Conservation (phyloP, 2,888 invertebrate species). For the Stenolophus ochropezus region DNA sequence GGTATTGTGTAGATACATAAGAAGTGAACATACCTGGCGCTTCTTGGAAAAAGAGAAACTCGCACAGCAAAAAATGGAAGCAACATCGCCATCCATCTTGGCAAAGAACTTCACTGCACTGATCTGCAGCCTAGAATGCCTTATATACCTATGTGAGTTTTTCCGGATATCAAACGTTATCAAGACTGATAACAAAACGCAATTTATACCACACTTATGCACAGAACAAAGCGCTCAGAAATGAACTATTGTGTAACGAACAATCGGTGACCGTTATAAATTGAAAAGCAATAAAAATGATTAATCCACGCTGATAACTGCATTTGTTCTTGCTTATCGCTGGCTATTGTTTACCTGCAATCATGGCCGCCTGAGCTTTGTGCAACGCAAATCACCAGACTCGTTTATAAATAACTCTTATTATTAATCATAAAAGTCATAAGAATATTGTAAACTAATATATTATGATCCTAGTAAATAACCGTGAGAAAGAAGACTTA, state of each 20-base stretch:
- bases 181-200: constrained; percentile 48
- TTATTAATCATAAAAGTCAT: background rate
- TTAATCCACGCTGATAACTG: constrained; percentile 52
- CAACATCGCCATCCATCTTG: background rate
- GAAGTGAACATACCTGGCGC: background rate
- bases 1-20: background rate
- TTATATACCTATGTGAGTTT: constrained; percentile 42
- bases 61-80: background rate
- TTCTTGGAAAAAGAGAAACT: constrained; percentile 1
- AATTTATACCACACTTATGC: constrained; percentile 45
- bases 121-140: constrained; percentile 7
- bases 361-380: constrained; percentile 9
- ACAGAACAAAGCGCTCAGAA: constrained; percentile 51
- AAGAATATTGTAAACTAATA: background rate
- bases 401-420: background rate
- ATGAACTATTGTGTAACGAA: constrained; percentile 43
- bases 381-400: background rate
- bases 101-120: constrained; percentile 20
- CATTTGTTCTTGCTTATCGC: constrained; percentile 27
- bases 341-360: constrained; percentile 40
- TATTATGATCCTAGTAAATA: too few relatives aligned
- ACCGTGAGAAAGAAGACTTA: too few relatives aligned
- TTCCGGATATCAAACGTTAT: constrained; percentile 53
- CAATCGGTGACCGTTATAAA: constrained; percentile 47
- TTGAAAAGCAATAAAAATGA: constrained; percentile 53